phyloP scores from a whole-genome alignment of 1,140 invertebrate species.

The Solenopsis fugax region DNA sequence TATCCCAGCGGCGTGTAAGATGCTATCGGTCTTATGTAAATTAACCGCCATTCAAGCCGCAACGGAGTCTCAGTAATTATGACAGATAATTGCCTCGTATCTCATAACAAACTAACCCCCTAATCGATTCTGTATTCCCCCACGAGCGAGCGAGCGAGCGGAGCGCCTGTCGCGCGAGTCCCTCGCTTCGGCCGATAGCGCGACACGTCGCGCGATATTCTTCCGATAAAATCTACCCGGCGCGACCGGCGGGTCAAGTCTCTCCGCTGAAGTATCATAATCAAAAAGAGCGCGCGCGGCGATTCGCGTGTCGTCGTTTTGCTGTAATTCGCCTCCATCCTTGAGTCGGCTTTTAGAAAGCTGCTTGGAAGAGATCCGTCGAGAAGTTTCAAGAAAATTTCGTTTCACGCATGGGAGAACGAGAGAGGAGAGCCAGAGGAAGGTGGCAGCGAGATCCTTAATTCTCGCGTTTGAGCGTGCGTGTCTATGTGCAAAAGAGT shows the following conservation, averaged over 20 bases:
- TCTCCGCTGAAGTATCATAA: slow-evolving; percentile 9
- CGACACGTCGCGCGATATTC: neutral
- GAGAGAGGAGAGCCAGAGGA: slow-evolving; percentile 24
- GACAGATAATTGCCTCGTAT: slow-evolving; percentile 57
- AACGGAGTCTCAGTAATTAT: slow-evolving; percentile 52
- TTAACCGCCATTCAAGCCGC: slow-evolving; percentile 39
- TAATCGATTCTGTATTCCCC: slow-evolving; percentile 54
- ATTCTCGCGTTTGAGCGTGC: slow-evolving; percentile 31
- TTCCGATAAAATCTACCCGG: neutral
- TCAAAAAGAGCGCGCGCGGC: slow-evolving; percentile 9
- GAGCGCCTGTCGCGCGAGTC: neutral
- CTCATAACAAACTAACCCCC: slow-evolving; percentile 34
- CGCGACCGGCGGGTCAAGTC: neutral
- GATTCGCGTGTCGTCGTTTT: slow-evolving; percentile 34
- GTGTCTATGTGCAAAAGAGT: slow-evolving; percentile 7
- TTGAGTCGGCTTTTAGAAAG: slow-evolving; percentile 52
- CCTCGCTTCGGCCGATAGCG: slow-evolving; percentile 25
- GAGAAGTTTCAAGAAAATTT: slow-evolving; percentile 80
- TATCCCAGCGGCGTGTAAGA: slow-evolving; percentile 6
- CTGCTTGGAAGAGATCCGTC: slow-evolving; percentile 68
- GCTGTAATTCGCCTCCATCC: slow-evolving; percentile 61
- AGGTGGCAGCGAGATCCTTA: slow-evolving; percentile 33
- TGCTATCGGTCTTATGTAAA: slow-evolving; percentile 59
- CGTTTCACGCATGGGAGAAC: slow-evolving; percentile 67
- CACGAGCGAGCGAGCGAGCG: neutral